Evolutionary conservation across 2,113 vertebrate genomes (phyloP).

Genomic region (Thalassarche chlororhynchos): DNA sequence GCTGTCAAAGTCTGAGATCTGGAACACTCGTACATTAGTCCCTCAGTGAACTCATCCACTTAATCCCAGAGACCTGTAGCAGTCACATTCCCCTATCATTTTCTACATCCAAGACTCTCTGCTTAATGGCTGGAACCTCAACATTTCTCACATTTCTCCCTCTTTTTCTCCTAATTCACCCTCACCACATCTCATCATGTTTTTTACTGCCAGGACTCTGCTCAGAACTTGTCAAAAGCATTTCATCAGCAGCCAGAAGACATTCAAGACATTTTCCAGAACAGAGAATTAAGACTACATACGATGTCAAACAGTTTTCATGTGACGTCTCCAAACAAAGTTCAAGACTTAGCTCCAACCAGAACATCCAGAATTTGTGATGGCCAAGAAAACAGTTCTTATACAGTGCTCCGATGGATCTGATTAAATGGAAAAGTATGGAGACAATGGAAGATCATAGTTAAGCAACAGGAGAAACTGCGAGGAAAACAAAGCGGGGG

Average conservation of each 20-base stretch:
- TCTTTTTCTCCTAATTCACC: background rate
- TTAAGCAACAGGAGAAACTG: background rate
- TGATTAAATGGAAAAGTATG: background rate
- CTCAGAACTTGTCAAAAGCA: background rate
- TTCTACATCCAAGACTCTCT: background rate
- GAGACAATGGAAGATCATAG: background rate
- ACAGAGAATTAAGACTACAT: background rate
- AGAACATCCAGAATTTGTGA: conserved; percentile 1
- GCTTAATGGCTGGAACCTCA: background rate
- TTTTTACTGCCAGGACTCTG: background rate
- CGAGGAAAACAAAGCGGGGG: background rate
- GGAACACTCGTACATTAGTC: background rate
- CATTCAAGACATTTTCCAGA: background rate
- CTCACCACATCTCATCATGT: background rate
- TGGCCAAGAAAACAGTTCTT: conserved; percentile 6
- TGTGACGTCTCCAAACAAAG: background rate
- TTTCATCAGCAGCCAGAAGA: conserved; percentile 13
- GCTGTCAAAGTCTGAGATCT: background rate
- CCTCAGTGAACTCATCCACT: background rate
- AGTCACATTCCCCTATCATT: background rate
- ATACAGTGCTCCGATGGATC: background rate
- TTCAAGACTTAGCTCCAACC: conserved; percentile 19
- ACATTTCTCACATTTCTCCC: background rate
- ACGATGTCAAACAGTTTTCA: background rate
- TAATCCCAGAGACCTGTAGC: background rate